These are phyloP conservation scores for Notiomystis cincta DNA, from an alignment of 2,113 vertebrate species.

Conservation along the genomic window DNA sequence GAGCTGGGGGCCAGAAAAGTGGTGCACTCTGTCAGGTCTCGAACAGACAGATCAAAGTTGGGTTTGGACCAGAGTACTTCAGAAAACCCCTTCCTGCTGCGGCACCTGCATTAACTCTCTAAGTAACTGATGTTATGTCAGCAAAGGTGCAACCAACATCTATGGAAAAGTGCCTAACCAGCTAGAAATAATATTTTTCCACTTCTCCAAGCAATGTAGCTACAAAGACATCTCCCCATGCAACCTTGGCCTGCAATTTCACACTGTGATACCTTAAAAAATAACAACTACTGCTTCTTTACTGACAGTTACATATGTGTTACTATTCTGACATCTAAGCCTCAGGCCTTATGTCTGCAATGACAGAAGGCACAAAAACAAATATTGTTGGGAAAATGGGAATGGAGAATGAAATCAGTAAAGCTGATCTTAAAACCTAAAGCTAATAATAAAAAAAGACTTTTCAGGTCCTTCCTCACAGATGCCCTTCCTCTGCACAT, in stretches of 20 bases:
- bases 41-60: background rate
- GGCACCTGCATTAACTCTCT: background rate
- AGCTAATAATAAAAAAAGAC: background rate
- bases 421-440: background rate
- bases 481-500: background rate
- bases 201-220: background rate
- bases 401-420: background rate
- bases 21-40: background rate
- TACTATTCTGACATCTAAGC: background rate
- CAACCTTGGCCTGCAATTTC: background rate
- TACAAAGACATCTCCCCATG: background rate
- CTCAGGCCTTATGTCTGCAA: background rate
- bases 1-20: background rate
- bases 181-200: background rate
- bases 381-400: background rate
- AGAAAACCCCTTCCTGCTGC: background rate
- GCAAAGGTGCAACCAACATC: background rate
- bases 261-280: background rate
- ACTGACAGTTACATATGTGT: background rate
- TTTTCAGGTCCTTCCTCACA: background rate
- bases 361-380: background rate
- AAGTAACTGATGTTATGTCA: background rate
- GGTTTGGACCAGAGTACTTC: background rate
- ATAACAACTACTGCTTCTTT: background rate
- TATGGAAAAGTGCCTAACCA: background rate